Conservation (phyloP, 1,140 invertebrate genomes). For the Apis cerana region DNA sequence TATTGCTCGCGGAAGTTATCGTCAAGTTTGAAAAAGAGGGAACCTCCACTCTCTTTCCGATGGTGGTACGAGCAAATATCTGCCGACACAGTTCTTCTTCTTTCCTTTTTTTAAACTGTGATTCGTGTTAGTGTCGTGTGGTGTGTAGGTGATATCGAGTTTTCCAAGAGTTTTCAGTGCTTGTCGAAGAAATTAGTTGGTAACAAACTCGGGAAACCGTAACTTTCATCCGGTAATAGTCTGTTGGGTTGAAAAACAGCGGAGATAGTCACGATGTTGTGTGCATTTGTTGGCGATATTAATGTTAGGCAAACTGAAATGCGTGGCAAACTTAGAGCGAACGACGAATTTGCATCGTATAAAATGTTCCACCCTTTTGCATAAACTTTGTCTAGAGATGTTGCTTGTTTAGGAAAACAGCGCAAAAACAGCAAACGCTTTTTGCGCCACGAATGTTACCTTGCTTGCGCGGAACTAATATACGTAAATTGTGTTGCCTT, state of each 20-base stretch:
- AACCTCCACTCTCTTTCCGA: neutral
- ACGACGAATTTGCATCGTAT: conserved; percentile 15
- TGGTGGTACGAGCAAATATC: no score
- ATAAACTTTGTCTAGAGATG: conserved; percentile 12
- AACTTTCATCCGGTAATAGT: conserved; percentile 22
- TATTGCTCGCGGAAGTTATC: conserved; percentile 27
- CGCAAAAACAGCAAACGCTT: conserved; percentile 55
- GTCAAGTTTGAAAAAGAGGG: conserved; percentile 30
- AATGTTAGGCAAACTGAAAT: conserved; percentile 47
- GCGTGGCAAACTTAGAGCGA: conserved; percentile 37
- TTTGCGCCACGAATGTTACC: conserved; percentile 23
- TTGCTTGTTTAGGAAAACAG: conserved; percentile 46
- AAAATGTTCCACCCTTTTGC: conserved; percentile 34
- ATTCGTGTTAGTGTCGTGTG: neutral
- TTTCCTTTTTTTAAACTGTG: neutral
- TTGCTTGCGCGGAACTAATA: conserved; percentile 2
- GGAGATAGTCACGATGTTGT: conserved; percentile 29
- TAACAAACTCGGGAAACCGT: conserved; percentile 20
- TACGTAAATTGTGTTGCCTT: conserved; percentile 23
- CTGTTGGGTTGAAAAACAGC: conserved; percentile 5
- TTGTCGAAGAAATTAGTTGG: conserved; percentile 8
- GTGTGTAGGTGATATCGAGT: neutral
- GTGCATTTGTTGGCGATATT: conserved; percentile 40
- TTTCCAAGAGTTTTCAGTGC: neutral
- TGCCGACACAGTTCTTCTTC: neutral